These are phyloP conservation scores for Cyrtorhinus lividipennis DNA, from an alignment of 1,140 invertebrate species.

Conservation along the genomic window DNA sequence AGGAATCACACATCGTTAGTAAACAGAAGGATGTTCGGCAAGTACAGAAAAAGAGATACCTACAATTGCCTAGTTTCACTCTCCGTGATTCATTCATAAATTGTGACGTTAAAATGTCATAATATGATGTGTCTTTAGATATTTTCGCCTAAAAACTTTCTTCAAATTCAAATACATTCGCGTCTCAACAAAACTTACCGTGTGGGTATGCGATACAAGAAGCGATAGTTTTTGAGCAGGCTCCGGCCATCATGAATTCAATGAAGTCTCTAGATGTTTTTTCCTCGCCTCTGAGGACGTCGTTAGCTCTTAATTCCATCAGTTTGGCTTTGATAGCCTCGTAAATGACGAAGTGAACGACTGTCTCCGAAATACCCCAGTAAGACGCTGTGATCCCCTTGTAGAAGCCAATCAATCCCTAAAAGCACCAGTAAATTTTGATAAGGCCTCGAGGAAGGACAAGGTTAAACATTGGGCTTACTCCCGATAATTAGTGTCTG, in stretches of 20 bases:
- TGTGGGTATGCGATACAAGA: slow-evolving; percentile 93
- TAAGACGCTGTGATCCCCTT: slow-evolving; percentile 98
- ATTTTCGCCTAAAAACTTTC: too few species aligned
- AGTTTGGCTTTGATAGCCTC: slow-evolving; percentile 82
- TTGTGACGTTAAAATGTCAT: too few species aligned
- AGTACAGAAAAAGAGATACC: too few species aligned
- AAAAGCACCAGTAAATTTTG: too few species aligned
- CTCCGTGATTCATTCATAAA: too few species aligned
- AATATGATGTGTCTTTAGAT: too few species aligned
- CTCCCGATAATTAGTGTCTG: not conserved
- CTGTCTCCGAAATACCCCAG: slow-evolving; percentile 95
- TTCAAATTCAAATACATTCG: too few species aligned
- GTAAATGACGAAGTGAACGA: slow-evolving; percentile 98
- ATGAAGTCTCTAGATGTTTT: slow-evolving; percentile 64
- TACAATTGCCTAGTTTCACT: too few species aligned
- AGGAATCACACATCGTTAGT: too few species aligned
- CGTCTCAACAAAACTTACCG: slow-evolving; percentile 47
- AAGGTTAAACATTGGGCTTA: too few species aligned
- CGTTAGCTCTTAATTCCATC: slow-evolving; percentile 34
- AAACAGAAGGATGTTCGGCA: too few species aligned
- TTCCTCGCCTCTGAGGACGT: slow-evolving; percentile 30
- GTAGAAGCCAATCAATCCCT: slow-evolving; percentile 86
- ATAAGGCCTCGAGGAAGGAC: too few species aligned
- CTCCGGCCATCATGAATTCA: slow-evolving; percentile 87
- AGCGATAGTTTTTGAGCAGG: slow-evolving; percentile 85